Percentiles rank a stretch among this genome's conserved stretches.
Evolutionary conservation across 2,888 invertebrate genomes (phyloP).

Genomic region (Petrolisthes manimaculis): DNA sequence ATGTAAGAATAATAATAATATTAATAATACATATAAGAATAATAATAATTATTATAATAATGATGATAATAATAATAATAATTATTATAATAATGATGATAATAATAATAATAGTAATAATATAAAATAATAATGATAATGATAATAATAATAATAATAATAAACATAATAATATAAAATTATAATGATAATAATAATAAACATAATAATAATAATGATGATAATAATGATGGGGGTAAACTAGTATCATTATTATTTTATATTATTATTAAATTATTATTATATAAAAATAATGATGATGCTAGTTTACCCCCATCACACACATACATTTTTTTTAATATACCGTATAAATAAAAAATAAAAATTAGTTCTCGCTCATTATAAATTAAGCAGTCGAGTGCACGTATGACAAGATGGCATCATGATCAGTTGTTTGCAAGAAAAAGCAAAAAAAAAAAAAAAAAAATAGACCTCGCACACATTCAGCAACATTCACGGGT

Average conservation of each 20-base stretch:
- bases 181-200: background rate
- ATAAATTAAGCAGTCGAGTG: too few relatives aligned
- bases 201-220: background rate
- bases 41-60: too few relatives aligned
- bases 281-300: too few relatives aligned
- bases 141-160: constrained; percentile 22
- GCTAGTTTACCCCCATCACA: too few relatives aligned
- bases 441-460: constrained; percentile 25
- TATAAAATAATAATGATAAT: constrained; percentile 16
- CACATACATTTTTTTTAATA: too few relatives aligned
- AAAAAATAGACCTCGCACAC: constrained; percentile 28
- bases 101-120: too few relatives aligned
- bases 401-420: constrained; percentile 35
- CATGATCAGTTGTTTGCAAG: constrained; percentile 34
- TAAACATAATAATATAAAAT: background rate
- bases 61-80: too few relatives aligned
- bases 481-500: constrained; percentile 49
- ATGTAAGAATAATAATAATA: too few relatives aligned
- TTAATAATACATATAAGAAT: too few relatives aligned
- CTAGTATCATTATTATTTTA: background rate
- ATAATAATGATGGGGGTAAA: background rate
- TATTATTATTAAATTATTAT: background rate
- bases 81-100: too few relatives aligned
- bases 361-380: too few relatives aligned
- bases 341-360: too few relatives aligned